A percentile compares a stretch with the other conserved stretches of the same genome.
These are phyloP conservation scores for Marmota flaviventris DNA, from an alignment of 2,113 vertebrate species.

Conservation along the genomic window DNA sequence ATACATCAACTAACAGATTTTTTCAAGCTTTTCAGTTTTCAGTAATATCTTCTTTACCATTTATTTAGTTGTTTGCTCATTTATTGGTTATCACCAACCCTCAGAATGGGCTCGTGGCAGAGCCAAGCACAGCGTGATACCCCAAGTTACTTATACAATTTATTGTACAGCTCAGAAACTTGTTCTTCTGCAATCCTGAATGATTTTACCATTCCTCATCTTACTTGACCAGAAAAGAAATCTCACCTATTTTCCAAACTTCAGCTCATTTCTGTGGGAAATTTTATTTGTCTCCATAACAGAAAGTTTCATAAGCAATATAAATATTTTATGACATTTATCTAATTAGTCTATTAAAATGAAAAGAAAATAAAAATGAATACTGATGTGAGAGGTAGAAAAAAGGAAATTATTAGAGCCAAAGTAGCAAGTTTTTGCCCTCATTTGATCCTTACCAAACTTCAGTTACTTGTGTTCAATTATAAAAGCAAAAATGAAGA, in stretches of 20 bases:
- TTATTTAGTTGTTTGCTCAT: not conserved
- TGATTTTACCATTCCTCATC: too few relatives aligned
- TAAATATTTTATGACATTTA: constrained; percentile 4
- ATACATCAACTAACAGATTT: not conserved
- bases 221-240: not conserved
- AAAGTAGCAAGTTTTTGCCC: not conserved
- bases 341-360: constrained; percentile 47
- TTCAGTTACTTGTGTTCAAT: not conserved
- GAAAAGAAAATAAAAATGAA: not conserved
- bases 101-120: not conserved
- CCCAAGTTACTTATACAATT: not conserved
- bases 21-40: not conserved
- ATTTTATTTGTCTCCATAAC: not conserved
- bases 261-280: not conserved
- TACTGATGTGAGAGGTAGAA: not conserved
- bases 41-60: not conserved
- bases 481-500: constrained; percentile 28
- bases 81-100: not conserved
- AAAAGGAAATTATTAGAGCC: not conserved
- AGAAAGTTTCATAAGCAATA: not conserved
- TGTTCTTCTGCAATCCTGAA: not conserved
- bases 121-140: not conserved
- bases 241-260: not conserved
- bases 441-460: not conserved
- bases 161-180: rapidly evolving